Base-by-base conservation (phyloP, 35 echinoderm and acorn worm species). In the Ophiothrix spiculata region DNA sequence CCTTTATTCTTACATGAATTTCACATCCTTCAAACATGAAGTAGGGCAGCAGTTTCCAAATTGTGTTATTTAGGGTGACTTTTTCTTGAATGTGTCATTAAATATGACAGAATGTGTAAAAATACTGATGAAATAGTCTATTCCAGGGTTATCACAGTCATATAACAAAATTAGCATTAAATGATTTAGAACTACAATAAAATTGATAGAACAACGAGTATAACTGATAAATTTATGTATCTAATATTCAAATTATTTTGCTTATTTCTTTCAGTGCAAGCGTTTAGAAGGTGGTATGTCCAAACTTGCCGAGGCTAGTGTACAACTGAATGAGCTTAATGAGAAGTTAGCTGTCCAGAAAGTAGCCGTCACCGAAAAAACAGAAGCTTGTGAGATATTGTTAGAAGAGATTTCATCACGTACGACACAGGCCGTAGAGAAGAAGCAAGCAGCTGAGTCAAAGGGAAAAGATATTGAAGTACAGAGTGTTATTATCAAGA, bases 251-350 rank as follows among this genome's bases (percentile, higher is more conserved):
- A 11, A 77, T 84, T 37, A 64, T 40, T n/a, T n/a, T n/a, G n/a
- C n/a, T n/a, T n/a, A n/a, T n/a, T 31, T 49, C 25, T 46, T 56
- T 6, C 85, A 94, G 96, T 94, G 96, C 74, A 91, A 94, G 79
- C 95, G 95, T 94, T 89, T 98, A 46, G 92, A 94, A 84, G 92
- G 96, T 42, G 96, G 96, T 79, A 99, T 99, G 96, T 79, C 91
- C 37, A 99, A 99, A 73, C 83, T 94, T 0, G 89, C 83, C 25
- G 92, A 94, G 76, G 92, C 96, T 75, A 99, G 96, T 76, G 89
- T 94, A 11, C 96, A 99, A 83, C 77, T 99, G 35, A 99, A 99
- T 75, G 96, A 99, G 37, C 89, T 99, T 3, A 99, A 99, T 75
- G 96, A 99, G 79, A 94, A 99, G 64, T 82, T 99, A 25, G 96